phyloP scores from a whole-genome alignment of 2,113 vertebrate species.

The Phyllopteryx taeniolatus region DNA sequence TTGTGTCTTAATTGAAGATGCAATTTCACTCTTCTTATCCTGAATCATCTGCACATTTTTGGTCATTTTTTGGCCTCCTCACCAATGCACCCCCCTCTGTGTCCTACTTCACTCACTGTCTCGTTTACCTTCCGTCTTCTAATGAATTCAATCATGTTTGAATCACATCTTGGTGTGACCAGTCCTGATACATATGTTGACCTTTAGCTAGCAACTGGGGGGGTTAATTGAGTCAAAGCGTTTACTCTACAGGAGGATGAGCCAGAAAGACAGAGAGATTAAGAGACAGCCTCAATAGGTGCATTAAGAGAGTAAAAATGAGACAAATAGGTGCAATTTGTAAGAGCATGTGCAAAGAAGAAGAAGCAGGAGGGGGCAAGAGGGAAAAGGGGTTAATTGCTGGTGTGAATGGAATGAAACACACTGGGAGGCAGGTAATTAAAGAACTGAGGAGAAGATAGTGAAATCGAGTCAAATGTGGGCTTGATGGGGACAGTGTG shows the following conservation, averaged over 20 bases:
- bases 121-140: conserved; percentile 40
- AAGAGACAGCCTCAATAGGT: background rate
- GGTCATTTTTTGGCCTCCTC: conserved; percentile 20
- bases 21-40: conserved; percentile 9
- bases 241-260: conserved; percentile 16
- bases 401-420: conserved; percentile 60
- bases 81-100: conserved; percentile 8
- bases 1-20: background rate
- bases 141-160: conserved; percentile 61
- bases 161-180: conserved; percentile 53
- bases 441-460: conserved; percentile 44
- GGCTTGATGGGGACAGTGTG: conserved; percentile 47
- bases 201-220: conserved; percentile 40
- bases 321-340: conserved; percentile 42
- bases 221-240: conserved; percentile 65
- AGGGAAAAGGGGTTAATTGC: conserved; percentile 57
- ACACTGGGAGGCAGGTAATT: conserved; percentile 33
- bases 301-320: conserved; percentile 30
- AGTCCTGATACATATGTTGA: conserved; percentile 62
- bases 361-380: conserved; percentile 24
- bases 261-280: conserved; percentile 9
- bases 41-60: conserved; percentile 20
- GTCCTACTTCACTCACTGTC: conserved; percentile 15
- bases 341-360: conserved; percentile 29
- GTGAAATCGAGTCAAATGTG: conserved; percentile 62